Percentiles rank a stretch among this genome's conserved stretches.
Evolutionary conservation across 1,140 invertebrate genomes (phyloP).

Genomic region (Dysdera silvatica): DNA sequence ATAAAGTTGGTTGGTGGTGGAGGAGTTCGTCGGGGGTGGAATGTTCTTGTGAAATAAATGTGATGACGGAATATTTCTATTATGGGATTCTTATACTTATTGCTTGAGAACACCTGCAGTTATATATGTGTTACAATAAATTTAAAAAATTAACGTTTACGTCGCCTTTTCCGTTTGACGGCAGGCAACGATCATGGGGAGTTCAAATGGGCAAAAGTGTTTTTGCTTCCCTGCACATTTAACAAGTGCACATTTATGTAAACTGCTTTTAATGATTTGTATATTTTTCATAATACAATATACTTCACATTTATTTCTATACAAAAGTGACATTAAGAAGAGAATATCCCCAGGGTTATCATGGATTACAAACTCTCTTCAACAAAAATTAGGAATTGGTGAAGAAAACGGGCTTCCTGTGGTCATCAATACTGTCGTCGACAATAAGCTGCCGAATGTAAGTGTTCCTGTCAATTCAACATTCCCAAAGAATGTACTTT

Average conservation of each 20-base stretch:
- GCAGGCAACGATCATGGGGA: neutral
- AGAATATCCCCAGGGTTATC: constrained; percentile 20
- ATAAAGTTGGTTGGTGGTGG: no score
- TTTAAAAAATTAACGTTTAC: neutral
- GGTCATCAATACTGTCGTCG: neutral
- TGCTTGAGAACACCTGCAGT: neutral
- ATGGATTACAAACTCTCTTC: constrained; percentile 25
- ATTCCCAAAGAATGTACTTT: constrained; percentile 9
- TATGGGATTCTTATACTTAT: no score
- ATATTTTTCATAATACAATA: constrained; percentile 16
- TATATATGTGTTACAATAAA: constrained; percentile 3
- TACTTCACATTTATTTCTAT: constrained; percentile 2
- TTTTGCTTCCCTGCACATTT: neutral
- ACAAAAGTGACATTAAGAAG: constrained; percentile 4
- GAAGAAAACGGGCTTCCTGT: neutral
- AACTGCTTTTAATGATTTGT: constrained; percentile 12
- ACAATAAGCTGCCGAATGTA: neutral
- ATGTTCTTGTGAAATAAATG: no score
- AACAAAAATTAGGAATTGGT: constrained; percentile 12
- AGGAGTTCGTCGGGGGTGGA: no score
- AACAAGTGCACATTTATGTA: constrained; percentile 10
- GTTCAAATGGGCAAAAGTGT: neutral
- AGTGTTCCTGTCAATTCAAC: constrained; percentile 20
- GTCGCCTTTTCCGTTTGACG: neutral
- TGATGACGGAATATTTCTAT: no score